Evolutionary conservation across 2,888 invertebrate genomes (phyloP).

Genomic region (Caenorhabditis macrosperma): DNA sequence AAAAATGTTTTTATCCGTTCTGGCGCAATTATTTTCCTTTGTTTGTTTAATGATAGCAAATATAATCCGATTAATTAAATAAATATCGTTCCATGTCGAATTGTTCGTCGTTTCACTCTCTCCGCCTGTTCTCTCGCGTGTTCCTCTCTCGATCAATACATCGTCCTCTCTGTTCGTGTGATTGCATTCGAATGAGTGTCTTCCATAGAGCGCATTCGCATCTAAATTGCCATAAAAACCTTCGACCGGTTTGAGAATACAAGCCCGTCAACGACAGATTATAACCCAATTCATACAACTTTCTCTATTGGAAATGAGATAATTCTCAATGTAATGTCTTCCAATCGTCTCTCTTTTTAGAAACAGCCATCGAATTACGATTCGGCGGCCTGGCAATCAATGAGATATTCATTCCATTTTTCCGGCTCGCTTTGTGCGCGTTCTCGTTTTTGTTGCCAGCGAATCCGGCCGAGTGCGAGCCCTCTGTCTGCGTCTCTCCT

Average conservation of each 20-base stretch:
- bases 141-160: background rate
- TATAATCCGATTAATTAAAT: background rate
- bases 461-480: background rate
- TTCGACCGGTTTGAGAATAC: background rate
- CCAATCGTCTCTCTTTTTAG: too few relatives aligned
- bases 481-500: background rate
- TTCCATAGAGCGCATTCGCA: background rate
- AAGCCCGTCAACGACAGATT: background rate
- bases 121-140: background rate
- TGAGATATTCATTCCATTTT: too few relatives aligned
- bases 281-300: background rate
- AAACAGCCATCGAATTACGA: too few relatives aligned
- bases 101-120: too few relatives aligned
- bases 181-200: background rate
- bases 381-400: too few relatives aligned
- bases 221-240: background rate
- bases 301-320: background rate
- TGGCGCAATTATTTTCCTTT: background rate
- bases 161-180: background rate
- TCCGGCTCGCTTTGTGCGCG: background rate
- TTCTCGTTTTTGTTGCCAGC: background rate
- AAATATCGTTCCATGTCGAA: too few relatives aligned
- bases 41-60: background rate
- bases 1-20: background rate
- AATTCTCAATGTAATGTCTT: too few relatives aligned